Evolutionary conservation across 2,797 vertebrate species (phyloP).

Genomic region (Cossypha dichroa): DNA sequence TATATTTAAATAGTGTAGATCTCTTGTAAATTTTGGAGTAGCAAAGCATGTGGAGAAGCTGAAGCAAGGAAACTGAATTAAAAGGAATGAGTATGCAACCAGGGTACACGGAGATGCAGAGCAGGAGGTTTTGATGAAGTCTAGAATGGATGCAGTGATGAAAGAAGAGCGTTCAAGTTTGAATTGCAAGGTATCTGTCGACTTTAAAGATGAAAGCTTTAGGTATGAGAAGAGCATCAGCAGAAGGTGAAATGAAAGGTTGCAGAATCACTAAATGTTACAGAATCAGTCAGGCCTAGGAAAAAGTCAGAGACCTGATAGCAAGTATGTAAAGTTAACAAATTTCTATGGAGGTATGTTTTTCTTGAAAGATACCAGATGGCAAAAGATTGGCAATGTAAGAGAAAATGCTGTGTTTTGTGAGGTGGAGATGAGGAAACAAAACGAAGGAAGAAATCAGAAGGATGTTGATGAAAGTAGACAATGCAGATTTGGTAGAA

Average conservation of each 20-base stretch:
- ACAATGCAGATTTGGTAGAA: neutral
- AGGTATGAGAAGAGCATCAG: neutral
- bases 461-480: neutral
- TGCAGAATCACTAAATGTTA: neutral
- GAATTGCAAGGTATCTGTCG: neutral
- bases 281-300: neutral
- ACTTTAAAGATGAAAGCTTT: neutral
- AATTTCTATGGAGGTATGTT: neutral
- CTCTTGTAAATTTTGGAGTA: neutral
- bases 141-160: neutral
- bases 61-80: neutral
- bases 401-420: accelerated
- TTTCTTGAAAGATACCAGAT: neutral
- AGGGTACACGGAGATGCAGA: neutral
- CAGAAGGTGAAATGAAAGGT: neutral
- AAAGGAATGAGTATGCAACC: neutral
- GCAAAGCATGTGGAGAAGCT: neutral
- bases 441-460: neutral
- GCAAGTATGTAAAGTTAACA: neutral
- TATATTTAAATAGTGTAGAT: neutral
- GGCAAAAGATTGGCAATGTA: neutral
- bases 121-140: neutral
- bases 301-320: neutral
- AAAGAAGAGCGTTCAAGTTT: neutral
- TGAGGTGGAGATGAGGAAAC: neutral